phyloP scores from a whole-genome alignment of 92 coral and sea anemone species.

The Phymanthus crucifer region DNA sequence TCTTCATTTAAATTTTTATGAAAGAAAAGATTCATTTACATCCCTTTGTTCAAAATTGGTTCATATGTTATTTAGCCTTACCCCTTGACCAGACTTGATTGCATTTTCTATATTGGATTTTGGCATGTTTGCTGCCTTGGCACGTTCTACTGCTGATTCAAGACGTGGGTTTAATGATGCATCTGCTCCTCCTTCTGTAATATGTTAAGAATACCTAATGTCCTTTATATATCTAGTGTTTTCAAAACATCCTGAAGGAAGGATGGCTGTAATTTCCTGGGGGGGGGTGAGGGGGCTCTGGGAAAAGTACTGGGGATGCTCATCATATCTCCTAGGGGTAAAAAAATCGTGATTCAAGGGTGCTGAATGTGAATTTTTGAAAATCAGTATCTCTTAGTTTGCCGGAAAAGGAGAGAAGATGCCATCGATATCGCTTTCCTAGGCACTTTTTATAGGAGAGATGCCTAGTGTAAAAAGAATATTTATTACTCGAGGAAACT shows the following conservation, averaged over 20 bases:
- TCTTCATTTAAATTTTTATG: no score
- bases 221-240: background rate
- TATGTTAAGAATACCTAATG: background rate
- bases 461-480: no score
- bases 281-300: background rate
- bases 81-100: slow-evolving; percentile 96
- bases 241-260: background rate
- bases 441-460: no score
- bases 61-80: slow-evolving; percentile 38
- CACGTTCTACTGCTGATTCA: slow-evolving; percentile 77
- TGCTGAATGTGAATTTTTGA: no score
- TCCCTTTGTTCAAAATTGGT: no score
- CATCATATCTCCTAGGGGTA: background rate
- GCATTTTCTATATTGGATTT: slow-evolving; percentile 88
- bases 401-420: no score
- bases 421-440: no score
- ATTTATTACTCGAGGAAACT: no score
- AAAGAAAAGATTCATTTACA: no score
- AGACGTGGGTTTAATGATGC: slow-evolving; percentile 71
- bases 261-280: background rate
- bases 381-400: no score
- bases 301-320: no score
- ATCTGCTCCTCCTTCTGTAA: slow-evolving; percentile 82
- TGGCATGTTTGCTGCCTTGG: slow-evolving; percentile 88
- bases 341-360: no score